These are phyloP conservation scores for Pampusana beccarii DNA, from an alignment of 2,113 vertebrate species.

Conservation along the genomic window DNA sequence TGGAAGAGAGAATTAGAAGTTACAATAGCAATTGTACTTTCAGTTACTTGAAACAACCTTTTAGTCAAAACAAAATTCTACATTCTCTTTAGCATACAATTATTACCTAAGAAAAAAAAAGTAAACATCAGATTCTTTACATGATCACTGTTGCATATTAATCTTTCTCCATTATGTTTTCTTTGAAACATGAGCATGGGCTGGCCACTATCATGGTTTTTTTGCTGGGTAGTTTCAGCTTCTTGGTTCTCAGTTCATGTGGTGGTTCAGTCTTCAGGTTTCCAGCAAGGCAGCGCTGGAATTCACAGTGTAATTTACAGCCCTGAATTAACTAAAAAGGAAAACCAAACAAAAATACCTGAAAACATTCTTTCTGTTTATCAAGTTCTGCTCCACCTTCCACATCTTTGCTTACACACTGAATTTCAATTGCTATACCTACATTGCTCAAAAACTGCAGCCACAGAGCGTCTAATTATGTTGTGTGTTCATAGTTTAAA, in stretches of 20 bases:
- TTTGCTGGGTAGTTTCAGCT: background rate
- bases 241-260: background rate
- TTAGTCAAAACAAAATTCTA: conserved; percentile 14
- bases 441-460: background rate
- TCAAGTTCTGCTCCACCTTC: background rate
- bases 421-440: background rate
- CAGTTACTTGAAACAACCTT: background rate
- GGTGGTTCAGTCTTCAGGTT: background rate
- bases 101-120: background rate
- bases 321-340: background rate
- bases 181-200: background rate
- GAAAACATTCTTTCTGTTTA: background rate
- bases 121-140: background rate
- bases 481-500: background rate
- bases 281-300: background rate
- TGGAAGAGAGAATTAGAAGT: conserved; percentile 51
- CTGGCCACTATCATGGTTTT: background rate
- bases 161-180: background rate
- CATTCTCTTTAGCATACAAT: background rate
- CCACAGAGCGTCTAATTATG: background rate
- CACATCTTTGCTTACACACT: background rate
- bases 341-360: background rate
- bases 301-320: background rate
- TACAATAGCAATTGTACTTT: conserved; percentile 30
- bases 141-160: background rate